Conservation (phyloP, 2,113 vertebrate genomes). For the Azemiops feae region DNA sequence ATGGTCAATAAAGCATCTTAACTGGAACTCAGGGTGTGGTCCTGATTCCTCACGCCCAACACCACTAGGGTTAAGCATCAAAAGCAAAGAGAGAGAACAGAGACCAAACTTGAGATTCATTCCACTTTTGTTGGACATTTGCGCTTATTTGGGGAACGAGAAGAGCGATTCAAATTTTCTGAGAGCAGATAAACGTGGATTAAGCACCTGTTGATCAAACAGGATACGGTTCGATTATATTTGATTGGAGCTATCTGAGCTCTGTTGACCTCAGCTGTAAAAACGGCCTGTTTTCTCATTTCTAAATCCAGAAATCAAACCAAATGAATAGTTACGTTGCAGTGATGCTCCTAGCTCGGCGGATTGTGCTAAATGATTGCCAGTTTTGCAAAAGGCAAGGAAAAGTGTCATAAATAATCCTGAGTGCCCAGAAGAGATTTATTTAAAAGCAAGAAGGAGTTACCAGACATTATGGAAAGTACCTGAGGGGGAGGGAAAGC, state of each 20-base stretch:
- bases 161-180: neutral
- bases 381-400: neutral
- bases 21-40: neutral
- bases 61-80: neutral
- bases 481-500: slow-evolving; percentile 26
- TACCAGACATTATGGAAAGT: neutral
- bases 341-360: neutral
- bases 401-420: neutral
- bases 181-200: neutral
- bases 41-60: neutral
- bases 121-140: neutral
- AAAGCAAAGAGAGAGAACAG: neutral
- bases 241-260: neutral
- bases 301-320: neutral
- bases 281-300: neutral
- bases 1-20: neutral
- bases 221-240: neutral
- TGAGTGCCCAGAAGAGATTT: neutral
- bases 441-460: neutral
- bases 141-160: neutral
- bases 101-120: neutral
- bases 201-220: neutral
- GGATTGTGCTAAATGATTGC: neutral
- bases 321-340: neutral
- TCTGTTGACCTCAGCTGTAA: neutral